A percentile compares a stretch with the other conserved stretches of the same genome.
These are phyloP conservation scores for Epinotia bilunana DNA, from an alignment of 2,888 invertebrate species.

Conservation along the genomic window DNA sequence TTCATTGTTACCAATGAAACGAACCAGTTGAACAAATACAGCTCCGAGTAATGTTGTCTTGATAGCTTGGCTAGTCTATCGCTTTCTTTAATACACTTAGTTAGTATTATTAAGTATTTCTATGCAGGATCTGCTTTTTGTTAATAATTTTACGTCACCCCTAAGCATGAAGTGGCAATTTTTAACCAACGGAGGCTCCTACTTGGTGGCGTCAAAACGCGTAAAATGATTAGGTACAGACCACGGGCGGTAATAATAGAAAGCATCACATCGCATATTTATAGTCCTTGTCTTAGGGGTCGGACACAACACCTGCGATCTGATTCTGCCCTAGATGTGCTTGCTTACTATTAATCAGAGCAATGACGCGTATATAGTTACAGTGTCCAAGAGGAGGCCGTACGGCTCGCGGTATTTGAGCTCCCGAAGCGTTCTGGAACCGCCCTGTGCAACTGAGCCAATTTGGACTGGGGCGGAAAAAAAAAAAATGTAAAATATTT, in stretches of 20 bases:
- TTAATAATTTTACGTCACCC: background rate
- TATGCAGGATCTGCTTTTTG: background rate
- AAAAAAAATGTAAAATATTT: no score
- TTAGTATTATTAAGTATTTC: background rate
- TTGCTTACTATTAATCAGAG: no score
- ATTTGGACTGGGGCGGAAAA: no score
- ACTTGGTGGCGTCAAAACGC: background rate
- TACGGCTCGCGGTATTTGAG: no score
- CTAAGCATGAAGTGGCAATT: background rate
- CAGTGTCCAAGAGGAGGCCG: no score
- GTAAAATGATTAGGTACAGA: background rate
- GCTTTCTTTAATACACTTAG: background rate
- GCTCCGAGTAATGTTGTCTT: background rate
- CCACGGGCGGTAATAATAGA: background rate
- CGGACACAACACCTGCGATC: no score
- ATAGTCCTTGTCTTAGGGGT: background rate
- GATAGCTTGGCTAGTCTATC: background rate
- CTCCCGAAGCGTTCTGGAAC: no score
- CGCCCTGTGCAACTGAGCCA: no score
- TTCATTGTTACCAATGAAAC: background rate
- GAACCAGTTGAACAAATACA: constrained; percentile 22
- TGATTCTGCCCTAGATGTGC: no score
- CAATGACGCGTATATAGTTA: no score
- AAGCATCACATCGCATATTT: background rate
- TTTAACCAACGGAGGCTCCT: background rate